Conservation (phyloP, 2,113 vertebrate species). For the Platycercus adscitus region DNA sequence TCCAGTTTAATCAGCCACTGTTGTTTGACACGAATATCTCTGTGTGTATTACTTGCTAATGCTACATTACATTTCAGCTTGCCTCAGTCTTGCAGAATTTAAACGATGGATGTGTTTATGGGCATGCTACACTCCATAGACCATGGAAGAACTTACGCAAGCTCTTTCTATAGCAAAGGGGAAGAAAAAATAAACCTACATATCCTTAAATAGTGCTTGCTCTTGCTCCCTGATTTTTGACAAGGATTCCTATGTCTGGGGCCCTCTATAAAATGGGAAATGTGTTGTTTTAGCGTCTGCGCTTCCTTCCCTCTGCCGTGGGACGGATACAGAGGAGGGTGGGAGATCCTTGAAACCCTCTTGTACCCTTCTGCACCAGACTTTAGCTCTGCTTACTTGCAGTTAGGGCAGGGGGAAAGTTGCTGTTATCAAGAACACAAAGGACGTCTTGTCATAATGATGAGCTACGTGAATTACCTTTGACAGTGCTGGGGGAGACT, state of each 20-base stretch:
- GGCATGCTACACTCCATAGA: not conserved
- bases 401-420: not conserved
- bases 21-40: not conserved
- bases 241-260: not conserved
- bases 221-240: not conserved
- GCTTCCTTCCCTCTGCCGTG: not conserved
- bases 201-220: not conserved
- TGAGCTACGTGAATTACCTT: not conserved
- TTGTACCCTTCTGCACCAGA: no score
- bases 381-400: not conserved
- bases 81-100: not conserved
- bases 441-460: not conserved
- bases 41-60: not conserved
- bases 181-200: rapidly evolving
- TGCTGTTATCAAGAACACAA: not conserved
- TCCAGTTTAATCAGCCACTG: not conserved
- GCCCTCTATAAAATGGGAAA: not conserved
- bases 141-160: not conserved
- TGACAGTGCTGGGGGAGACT: no score
- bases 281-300: not conserved
- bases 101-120: not conserved
- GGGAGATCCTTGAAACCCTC: not conserved
- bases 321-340: not conserved
- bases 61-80: not conserved
- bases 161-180: not conserved